Evolutionary conservation across 2,113 vertebrate genomes (phyloP), one percentile per base, ranked within the genome.

Genomic region (Entosphenus tridentatus): DNA sequence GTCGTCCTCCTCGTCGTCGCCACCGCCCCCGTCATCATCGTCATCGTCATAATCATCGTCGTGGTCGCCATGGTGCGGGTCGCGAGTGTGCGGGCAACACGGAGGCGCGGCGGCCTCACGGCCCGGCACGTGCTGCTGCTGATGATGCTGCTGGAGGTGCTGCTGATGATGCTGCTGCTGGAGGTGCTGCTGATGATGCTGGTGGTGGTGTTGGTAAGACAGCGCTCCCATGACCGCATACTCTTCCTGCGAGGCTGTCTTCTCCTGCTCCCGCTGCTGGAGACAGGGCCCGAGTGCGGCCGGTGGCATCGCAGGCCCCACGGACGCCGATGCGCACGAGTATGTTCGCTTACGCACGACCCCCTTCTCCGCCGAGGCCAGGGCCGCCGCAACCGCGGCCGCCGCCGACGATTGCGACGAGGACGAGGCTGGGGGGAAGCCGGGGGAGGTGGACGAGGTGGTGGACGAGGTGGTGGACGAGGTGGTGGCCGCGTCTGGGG

Each of bases 101-200:
- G 71, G 92, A 87, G 83, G 95, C 86, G 69, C 96, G 96, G 8
- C 90, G 88, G 70, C 91, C 85, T 74, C 96, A 89, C 62, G n/a
- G n/a, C 21, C n/a, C n/a, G 21, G n/a, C n/a, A 6, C 62, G 62
- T 65, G 62, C 62, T 10, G 21, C 21, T 65, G n/a, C 62, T n/a
- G 14, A 65, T 14, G 59, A 14, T n/a, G 59, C 18, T 65, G 14
- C 59, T 65, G 59, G 14, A n/a, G 59, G 18, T 8, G 14, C 14
- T 16, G 62, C 8, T n/a, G 62, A 65, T 21, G 62, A 21, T 16
- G n/a, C 62, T n/a, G 21, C n/a, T n/a, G n/a, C 62, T 65, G 62
- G 62, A 21, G 62, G n/a, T 65, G n/a, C 62, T 9, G n/a, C 62
- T 11, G 62, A 16, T 65, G 62, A 65, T 21, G n/a, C 62, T 9